These are phyloP conservation scores for Bombylius discolor DNA, from an alignment of 2,888 invertebrate genomes.

Conservation along the genomic window DNA sequence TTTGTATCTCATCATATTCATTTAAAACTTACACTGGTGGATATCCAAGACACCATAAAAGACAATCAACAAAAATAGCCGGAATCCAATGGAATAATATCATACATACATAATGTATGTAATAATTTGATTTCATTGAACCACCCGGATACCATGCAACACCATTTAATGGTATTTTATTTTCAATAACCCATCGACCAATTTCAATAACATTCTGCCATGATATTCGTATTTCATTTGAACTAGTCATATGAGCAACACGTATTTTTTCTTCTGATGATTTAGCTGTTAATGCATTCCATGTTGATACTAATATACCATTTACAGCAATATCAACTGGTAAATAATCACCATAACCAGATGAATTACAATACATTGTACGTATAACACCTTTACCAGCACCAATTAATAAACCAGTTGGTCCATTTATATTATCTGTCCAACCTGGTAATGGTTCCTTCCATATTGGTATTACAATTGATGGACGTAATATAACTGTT, in stretches of 20 bases:
- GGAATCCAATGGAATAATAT: conserved; percentile 84
- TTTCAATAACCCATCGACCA: conserved; percentile 61
- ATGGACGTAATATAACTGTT: conserved; percentile 68
- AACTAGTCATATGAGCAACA: conserved; percentile 65
- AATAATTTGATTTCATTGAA: conserved; percentile 66
- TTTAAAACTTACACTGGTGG: conserved; percentile 64
- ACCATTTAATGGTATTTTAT: conserved; percentile 72
- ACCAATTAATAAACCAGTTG: conserved; percentile 64
- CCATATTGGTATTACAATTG: conserved; percentile 81
- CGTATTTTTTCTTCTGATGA: conserved; percentile 38
- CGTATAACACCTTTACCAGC: conserved; percentile 81
- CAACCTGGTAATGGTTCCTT: conserved; percentile 74
- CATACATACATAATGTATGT: conserved; percentile 68
- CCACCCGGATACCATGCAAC: conserved; percentile 80
- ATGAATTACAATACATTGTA: conserved; percentile 73
- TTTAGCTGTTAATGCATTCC: conserved; percentile 46
- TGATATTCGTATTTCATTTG: conserved; percentile 64
- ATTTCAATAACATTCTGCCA: conserved; percentile 82
- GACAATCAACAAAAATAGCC: conserved; percentile 68
- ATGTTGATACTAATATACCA: conserved; percentile 50
- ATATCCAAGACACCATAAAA: conserved; percentile 67
- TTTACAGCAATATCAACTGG: conserved; percentile 75
- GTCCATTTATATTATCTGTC: conserved; percentile 93
- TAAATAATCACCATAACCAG: conserved; percentile 63
- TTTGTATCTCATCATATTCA: too few relatives aligned